phyloP scores from a whole-genome alignment of 30 jellyfish, hydroid and myxozoan species.

The Mastigias papua region DNA sequence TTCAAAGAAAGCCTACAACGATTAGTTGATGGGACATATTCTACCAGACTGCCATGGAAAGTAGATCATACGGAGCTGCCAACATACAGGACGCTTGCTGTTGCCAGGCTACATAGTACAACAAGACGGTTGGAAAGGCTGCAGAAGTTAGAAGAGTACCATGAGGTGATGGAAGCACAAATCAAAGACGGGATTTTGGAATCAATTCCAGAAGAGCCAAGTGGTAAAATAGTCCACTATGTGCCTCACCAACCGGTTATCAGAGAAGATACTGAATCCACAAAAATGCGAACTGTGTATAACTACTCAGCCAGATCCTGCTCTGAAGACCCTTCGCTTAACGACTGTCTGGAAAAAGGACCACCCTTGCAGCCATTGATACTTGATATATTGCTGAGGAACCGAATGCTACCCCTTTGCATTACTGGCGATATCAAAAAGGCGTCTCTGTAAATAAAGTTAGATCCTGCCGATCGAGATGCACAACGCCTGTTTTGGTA shows the following conservation, averaged over 20 bases:
- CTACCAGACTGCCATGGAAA: slow-evolving; percentile 74
- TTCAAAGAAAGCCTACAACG: slow-evolving; percentile 49
- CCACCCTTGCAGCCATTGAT: slow-evolving; percentile 70
- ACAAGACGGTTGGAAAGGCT: slow-evolving; percentile 63
- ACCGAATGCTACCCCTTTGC: slow-evolving; percentile 59
- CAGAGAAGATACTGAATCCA: slow-evolving; percentile 64
- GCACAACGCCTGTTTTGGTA: slow-evolving; percentile 54
- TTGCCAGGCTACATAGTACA: slow-evolving; percentile 61
- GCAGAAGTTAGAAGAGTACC: slow-evolving; percentile 65
- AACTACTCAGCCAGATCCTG: slow-evolving; percentile 62
- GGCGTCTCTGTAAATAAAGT: slow-evolving; percentile 58
- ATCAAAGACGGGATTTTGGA: slow-evolving; percentile 67
- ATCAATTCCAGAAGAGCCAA: slow-evolving; percentile 49
- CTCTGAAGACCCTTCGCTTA: slow-evolving; percentile 55
- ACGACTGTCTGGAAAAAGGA: slow-evolving; percentile 61
- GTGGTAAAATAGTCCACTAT: slow-evolving; percentile 11
- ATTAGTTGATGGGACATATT: slow-evolving; percentile 59
- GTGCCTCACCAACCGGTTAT: slow-evolving; percentile 73
- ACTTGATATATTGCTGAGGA: slow-evolving; percentile 57
- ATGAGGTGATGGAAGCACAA: slow-evolving; percentile 70
- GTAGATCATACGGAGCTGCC: slow-evolving; percentile 63
- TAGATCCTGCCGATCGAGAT: slow-evolving; percentile 72
- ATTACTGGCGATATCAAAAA: slow-evolving; percentile 69
- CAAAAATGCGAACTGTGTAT: slow-evolving; percentile 62
- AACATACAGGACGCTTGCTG: slow-evolving; percentile 48